A percentile compares a stretch with the other conserved stretches of the same genome.
phyloP scores from a whole-genome alignment of 1,140 invertebrate species.

The Meteorus sp. region DNA sequence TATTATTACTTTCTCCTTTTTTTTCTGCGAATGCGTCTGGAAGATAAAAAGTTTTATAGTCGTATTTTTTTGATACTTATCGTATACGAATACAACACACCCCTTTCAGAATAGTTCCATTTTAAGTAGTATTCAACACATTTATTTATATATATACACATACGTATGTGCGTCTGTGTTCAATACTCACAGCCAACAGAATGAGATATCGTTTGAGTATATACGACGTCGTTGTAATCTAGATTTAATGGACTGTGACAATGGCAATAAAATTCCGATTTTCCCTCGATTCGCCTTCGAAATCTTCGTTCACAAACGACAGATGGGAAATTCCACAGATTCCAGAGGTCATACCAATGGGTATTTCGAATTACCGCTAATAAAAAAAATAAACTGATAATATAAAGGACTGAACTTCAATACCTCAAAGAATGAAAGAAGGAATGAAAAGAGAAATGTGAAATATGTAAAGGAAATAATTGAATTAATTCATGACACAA shows the following conservation, averaged over 20 bases:
- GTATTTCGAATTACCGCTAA: no score
- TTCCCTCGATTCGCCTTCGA: conserved; percentile 10
- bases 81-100: background rate
- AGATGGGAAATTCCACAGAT: conserved; percentile 11
- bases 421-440: no score
- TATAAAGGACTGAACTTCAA: no score
- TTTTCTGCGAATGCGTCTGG: background rate
- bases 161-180: no score
- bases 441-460: no score
- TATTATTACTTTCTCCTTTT: background rate
- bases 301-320: background rate
- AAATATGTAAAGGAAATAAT: no score
- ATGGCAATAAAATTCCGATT: conserved; percentile 19
- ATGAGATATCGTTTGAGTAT: conserved; percentile 3
- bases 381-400: no score
- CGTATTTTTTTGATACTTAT: background rate
- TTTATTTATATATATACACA: no score
- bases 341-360: conserved; percentile 4
- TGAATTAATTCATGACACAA: no score
- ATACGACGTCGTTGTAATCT: conserved; percentile 19
- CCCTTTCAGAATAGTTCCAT: conserved; percentile 4
- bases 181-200: background rate
- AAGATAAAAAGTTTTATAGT: no score
- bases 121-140: no score
- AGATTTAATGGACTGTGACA: conserved; percentile 19